phyloP scores from a whole-genome alignment of 2,113 vertebrate species.

The Pontoporia blainvillei region DNA sequence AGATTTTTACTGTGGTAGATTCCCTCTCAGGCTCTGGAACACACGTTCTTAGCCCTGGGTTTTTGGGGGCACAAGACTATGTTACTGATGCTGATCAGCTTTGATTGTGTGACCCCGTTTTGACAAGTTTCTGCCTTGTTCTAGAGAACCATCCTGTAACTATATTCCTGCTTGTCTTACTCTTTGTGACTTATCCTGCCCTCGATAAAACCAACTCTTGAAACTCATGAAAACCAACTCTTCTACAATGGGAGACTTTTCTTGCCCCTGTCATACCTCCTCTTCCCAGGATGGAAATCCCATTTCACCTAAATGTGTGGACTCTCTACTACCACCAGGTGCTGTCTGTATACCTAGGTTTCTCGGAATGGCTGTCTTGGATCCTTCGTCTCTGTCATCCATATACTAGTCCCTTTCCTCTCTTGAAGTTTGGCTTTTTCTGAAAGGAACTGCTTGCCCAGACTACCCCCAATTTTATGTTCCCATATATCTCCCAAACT shows the following conservation, averaged over 20 bases:
- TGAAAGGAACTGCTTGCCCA: not conserved
- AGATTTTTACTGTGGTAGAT: not conserved
- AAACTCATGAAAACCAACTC: too few species aligned
- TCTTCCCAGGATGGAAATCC: not conserved
- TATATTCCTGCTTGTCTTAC: not conserved
- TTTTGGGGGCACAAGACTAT: not conserved
- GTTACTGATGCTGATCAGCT: not conserved
- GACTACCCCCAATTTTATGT: not conserved
- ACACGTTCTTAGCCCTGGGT: not conserved
- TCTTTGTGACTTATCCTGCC: not conserved
- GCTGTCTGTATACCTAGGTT: not conserved
- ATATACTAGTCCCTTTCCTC: not conserved
- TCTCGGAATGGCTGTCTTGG: not conserved
- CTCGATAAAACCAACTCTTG: too few species aligned
- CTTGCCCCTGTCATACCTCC: not conserved
- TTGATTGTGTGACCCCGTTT: not conserved
- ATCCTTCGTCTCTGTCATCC: not conserved
- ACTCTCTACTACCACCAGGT: not conserved
- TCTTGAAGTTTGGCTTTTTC: not conserved
- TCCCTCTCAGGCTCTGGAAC: not conserved
- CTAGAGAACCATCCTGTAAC: not conserved
- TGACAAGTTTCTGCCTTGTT: not conserved
- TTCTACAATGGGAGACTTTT: not conserved
- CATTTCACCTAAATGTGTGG: too few species aligned
- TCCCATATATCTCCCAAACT: not conserved